phyloP scores from a whole-genome alignment of 2,888 invertebrate species.

The Bruchidius siliquastri region DNA sequence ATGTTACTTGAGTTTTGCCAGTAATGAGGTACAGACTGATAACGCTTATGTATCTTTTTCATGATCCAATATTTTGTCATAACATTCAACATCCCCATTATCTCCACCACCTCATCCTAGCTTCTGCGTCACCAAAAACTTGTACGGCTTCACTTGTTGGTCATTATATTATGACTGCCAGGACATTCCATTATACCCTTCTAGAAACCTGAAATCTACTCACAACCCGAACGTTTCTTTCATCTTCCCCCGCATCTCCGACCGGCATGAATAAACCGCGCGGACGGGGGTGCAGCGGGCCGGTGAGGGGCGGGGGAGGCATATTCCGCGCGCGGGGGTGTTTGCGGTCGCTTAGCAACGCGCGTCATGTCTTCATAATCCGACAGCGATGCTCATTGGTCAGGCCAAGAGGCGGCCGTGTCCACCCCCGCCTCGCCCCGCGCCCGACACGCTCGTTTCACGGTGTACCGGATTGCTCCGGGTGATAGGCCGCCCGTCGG shows the following conservation, averaged over 20 bases:
- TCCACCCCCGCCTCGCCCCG: conserved; percentile 27
- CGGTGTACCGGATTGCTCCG: conserved; percentile 13
- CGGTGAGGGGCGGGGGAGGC: background rate
- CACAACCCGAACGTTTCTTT: background rate
- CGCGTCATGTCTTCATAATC: conserved; percentile 43
- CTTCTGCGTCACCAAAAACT: no score
- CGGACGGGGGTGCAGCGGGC: background rate
- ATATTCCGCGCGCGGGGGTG: conserved; percentile 26
- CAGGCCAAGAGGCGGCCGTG: conserved; percentile 38
- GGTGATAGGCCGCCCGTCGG: background rate
- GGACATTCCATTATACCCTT: no score
- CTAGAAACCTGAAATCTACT: no score
- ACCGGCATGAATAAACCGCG: background rate
- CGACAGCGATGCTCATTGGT: conserved; percentile 46
- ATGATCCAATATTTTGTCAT: no score
- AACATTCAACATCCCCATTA: no score
- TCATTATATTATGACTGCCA: no score
- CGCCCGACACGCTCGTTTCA: conserved; percentile 13
- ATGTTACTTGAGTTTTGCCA: no score
- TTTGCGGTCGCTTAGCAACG: conserved; percentile 48
- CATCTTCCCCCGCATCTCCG: background rate
- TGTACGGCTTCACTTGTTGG: no score
- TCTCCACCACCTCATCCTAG: no score
- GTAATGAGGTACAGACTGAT: no score
- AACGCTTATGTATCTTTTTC: no score